phyloP scores from a whole-genome alignment of 2,113 vertebrate species.

The Athene cunicularia region DNA sequence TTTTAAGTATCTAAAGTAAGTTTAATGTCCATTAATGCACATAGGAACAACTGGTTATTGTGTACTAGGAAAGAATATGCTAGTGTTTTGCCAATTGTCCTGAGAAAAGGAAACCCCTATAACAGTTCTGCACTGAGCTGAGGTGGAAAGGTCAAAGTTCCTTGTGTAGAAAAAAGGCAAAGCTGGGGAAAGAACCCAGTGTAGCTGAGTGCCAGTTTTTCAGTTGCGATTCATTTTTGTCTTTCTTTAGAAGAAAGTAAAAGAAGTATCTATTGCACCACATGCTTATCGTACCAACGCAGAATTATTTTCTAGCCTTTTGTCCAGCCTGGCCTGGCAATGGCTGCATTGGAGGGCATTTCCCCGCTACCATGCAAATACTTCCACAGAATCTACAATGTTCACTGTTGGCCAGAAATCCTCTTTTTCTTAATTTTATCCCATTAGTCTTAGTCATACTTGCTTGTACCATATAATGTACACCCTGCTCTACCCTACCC shows the following conservation, averaged over 20 bases:
- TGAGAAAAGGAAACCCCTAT: neutral
- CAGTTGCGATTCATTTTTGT: neutral
- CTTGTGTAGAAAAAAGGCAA: neutral
- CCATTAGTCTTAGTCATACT: neutral
- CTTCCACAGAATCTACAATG: neutral
- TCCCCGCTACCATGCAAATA: neutral
- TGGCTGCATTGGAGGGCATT: neutral
- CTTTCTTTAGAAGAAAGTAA: neutral
- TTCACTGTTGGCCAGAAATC: neutral
- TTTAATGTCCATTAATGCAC: neutral
- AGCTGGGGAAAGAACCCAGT: neutral
- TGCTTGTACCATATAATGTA: neutral
- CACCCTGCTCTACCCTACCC: neutral
- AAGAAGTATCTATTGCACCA: neutral
- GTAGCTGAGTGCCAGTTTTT: neutral
- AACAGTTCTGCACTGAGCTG: neutral
- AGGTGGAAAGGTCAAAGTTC: neutral
- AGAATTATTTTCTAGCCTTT: neutral
- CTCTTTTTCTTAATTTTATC: neutral
- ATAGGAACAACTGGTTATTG: neutral
- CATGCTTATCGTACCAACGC: neutral
- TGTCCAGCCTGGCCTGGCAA: neutral
- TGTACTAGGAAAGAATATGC: neutral
- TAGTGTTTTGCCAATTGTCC: neutral
- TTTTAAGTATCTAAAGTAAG: neutral